Conservation (phyloP, 2,888 invertebrate genomes). For the Mystacides longicornis region DNA sequence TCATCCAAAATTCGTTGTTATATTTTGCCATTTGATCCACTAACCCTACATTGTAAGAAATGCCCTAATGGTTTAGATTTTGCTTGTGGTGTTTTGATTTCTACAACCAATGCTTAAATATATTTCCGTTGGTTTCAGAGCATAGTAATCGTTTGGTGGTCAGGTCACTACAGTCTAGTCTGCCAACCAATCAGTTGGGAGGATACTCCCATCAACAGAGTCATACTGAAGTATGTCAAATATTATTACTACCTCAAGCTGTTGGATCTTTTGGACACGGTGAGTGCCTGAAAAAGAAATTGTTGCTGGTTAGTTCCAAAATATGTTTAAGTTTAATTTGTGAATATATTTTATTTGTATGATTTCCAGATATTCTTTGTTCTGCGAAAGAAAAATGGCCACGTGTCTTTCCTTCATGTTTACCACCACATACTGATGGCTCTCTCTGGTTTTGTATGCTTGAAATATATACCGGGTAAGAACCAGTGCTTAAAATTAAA, state of each 20-base stretch:
- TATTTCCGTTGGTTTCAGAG: conserved; percentile 38
- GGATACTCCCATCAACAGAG: conserved; percentile 38
- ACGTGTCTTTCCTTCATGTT: conserved; percentile 65
- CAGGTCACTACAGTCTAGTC: conserved; percentile 43
- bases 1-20: no score
- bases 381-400: conserved; percentile 61
- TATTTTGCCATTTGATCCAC: no score
- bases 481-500: no score
- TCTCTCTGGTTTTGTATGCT: conserved; percentile 52
- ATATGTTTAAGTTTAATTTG: no score
- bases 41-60: no score
- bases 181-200: conserved; percentile 43
- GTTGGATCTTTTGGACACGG: conserved; percentile 45
- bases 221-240: conserved; percentile 38
- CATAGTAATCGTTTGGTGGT: conserved; percentile 35
- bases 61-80: no score
- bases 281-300: conserved; percentile 26
- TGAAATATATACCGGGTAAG: conserved; percentile 53
- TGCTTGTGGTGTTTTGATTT: no score
- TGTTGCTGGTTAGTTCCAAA: no score
- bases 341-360: no score
- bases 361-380: conserved; percentile 62
- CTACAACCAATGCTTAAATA: no score
- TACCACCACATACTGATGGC: conserved; percentile 78
- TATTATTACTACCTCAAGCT: conserved; percentile 45